phyloP scores from a whole-genome alignment of 2,888 invertebrate species.

The Phasia obesa region DNA sequence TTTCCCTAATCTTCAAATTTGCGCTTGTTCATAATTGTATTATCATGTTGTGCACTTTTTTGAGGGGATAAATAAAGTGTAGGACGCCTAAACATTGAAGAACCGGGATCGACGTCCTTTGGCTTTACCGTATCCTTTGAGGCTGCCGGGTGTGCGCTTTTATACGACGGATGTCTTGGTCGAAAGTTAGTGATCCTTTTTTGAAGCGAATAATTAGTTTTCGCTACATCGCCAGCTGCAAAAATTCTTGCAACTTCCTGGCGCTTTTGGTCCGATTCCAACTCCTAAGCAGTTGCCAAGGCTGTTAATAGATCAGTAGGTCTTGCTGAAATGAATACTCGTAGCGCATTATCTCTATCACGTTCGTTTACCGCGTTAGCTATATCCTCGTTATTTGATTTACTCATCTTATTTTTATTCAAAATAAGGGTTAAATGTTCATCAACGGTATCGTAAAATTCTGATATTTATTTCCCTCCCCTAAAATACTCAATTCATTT shows the following conservation, averaged over 20 bases:
- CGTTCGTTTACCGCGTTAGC: too few species aligned
- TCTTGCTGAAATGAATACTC: too few species aligned
- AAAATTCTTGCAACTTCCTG: not conserved
- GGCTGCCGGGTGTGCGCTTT: not conserved
- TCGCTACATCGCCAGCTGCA: not conserved
- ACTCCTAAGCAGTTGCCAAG: slow-evolving; percentile 63
- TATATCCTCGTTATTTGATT: too few species aligned
- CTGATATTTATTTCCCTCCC: too few species aligned
- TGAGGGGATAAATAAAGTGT: not conserved
- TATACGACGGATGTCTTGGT: slow-evolving; percentile 28
- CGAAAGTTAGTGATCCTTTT: slow-evolving; percentile 6
- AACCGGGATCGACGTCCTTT: slow-evolving; percentile 39
- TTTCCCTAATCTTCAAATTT: slow-evolving; percentile 27
- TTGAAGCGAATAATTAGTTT: not conserved
- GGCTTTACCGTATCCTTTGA: not conserved
- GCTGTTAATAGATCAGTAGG: slow-evolving; percentile 60
- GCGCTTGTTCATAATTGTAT: slow-evolving; percentile 7
- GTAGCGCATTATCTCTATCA: too few species aligned
- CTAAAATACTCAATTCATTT: slow-evolving; percentile 19
- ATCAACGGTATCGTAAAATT: too few species aligned
- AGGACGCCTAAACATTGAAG: slow-evolving; percentile 30
- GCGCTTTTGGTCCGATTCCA: slow-evolving; percentile 37
- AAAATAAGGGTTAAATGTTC: too few species aligned
- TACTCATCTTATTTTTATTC: too few species aligned
- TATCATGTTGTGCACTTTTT: slow-evolving; percentile 4